Base-by-base conservation (phyloP, 2,113 vertebrate genomes). In the Steatornis caripensis region DNA sequence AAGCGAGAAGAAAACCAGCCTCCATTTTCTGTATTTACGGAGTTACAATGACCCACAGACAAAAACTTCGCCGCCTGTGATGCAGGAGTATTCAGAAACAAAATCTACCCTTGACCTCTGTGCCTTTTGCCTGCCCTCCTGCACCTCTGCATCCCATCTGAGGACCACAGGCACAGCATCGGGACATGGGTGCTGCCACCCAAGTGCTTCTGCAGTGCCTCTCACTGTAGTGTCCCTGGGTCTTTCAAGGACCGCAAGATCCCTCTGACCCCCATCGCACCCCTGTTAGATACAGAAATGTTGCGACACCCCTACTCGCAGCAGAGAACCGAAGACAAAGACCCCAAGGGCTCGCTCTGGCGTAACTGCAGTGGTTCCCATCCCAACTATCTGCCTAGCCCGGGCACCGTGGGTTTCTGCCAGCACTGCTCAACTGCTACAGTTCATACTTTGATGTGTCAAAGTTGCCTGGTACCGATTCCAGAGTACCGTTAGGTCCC, bases 111-210 rank as follows among this genome's bases (percentile, higher is more conserved):
- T 16, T 26, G 20, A 32, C 2, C 11, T 51, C 39, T 30, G 6
- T 8, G 13, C 12, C 58, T 74, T 85, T 72, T 83, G 20, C 79
- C 49, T 72, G 18, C 34, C n/a, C 21, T 36, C 12, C 45, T 5
- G 1, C 36, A 75, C 39, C 39, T 49, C 88, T 65, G 49, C n/a
- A 60, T 36, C 43, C 27, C 19, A 1, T 12, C 22, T 53, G 58
- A 45, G 39, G 45, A 86, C 49, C 3, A 4, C 53, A 48, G 48
- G 57, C 9, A 43, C 0, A 6, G 20, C 37, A 23, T 0, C 0
- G 45, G 48, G 14, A 55, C n/a, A 4, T 18, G 45, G 27, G 6
- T 65, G 39, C 66, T 92, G 61, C 66, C 64, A 60, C 30, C 6
- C 48, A 48, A 16, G 11, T 9, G 26, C 10, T 83, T 76, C 71